These are phyloP conservation scores for Eclectus roratus DNA, from an alignment of 2,113 vertebrate genomes.

Conservation along the genomic window DNA sequence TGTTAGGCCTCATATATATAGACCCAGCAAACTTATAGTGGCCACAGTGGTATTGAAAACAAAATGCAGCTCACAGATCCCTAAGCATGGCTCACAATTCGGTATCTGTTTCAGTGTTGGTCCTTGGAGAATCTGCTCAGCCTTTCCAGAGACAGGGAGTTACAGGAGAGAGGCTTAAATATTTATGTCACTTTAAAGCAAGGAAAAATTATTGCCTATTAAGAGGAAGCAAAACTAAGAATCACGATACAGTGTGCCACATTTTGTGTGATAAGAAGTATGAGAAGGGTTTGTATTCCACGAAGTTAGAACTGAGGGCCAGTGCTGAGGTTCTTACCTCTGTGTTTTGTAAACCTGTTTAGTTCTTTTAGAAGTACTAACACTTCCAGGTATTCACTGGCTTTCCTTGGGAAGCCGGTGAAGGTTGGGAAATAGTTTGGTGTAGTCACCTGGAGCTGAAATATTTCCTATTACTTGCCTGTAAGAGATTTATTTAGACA, in stretches of 20 bases:
- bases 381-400: not conserved
- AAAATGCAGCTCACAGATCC: not conserved
- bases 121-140: constrained; percentile 10
- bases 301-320: not conserved
- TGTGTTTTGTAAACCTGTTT: not conserved
- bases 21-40: not conserved
- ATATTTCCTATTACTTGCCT: constrained; percentile 47
- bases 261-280: not conserved
- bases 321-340: not conserved
- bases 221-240: not conserved
- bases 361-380: not conserved
- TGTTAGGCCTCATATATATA: accelerated
- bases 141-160: not conserved
- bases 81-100: not conserved
- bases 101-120: not conserved
- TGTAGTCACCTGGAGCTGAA: constrained; percentile 62
- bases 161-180: not conserved
- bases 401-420: not conserved
- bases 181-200: constrained; percentile 22
- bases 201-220: not conserved
- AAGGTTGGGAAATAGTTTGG: constrained; percentile 18
- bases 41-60: not conserved
- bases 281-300: not conserved
- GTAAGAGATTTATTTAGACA: constrained; percentile 53
- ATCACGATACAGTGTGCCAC: not conserved